phyloP scores from a whole-genome alignment of 2,888 invertebrate species.

The Eristalis intricaria region DNA sequence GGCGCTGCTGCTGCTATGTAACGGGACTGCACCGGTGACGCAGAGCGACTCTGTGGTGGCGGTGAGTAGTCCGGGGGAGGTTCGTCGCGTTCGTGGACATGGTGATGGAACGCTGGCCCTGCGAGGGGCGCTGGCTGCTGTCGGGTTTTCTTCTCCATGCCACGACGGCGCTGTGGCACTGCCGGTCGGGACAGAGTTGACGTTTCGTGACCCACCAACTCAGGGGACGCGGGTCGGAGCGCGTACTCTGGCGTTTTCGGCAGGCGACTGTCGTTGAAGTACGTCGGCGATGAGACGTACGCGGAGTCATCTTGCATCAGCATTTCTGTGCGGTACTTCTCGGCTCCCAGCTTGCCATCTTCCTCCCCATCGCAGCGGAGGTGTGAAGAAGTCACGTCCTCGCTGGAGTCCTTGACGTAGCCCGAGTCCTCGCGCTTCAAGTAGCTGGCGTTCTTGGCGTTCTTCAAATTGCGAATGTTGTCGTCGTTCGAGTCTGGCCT shows the following conservation, averaged over 20 bases:
- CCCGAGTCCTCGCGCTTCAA: constrained; percentile 76
- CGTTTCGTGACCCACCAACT: constrained; percentile 28
- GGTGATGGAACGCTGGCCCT: constrained; percentile 80
- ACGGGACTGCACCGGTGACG: constrained; percentile 77
- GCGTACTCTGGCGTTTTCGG: constrained; percentile 77
- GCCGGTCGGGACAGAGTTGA: constrained; percentile 82
- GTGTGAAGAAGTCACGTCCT: constrained; percentile 80
- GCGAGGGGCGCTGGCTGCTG: constrained; percentile 74
- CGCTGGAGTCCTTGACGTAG: constrained; percentile 75
- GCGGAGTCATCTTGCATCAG: constrained; percentile 84
- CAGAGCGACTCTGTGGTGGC: constrained; percentile 81
- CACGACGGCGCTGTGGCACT: constrained; percentile 86
- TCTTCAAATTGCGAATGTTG: constrained; percentile 72
- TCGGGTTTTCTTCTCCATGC: constrained; percentile 83
- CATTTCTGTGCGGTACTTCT: constrained; percentile 81
- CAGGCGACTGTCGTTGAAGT: constrained; percentile 84
- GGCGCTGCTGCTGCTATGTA: constrained; percentile 75
- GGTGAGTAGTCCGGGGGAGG: constrained; percentile 89
- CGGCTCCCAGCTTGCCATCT: constrained; percentile 75
- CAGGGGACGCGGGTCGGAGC: constrained; percentile 64
- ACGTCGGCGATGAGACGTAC: constrained; percentile 83
- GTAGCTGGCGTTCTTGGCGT: constrained; percentile 71
- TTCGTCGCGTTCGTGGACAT: constrained; percentile 82
- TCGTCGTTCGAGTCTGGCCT: constrained; percentile 74
- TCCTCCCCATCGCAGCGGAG: constrained; percentile 81